Conservation (phyloP, 2,113 vertebrate species). For the Cacatua alba region DNA sequence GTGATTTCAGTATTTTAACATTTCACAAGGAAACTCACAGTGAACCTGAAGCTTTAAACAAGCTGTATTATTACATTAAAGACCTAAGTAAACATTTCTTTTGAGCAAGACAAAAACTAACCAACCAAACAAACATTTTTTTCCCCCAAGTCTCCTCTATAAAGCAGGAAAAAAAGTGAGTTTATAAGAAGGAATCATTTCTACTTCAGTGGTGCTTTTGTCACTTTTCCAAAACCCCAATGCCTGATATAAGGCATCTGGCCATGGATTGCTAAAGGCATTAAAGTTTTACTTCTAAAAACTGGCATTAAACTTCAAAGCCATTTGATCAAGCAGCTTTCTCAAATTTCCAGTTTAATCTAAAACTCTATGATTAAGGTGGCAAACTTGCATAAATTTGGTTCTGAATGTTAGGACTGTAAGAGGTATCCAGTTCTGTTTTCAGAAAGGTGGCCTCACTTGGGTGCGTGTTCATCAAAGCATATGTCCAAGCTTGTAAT, state of each 20-base stretch:
- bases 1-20: background rate
- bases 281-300: background rate
- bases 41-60: background rate
- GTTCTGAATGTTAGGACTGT: background rate
- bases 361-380: background rate
- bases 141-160: background rate
- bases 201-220: background rate
- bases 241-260: background rate
- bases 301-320: background rate
- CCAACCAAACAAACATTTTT: background rate
- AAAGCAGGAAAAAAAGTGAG: background rate
- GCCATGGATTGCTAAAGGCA: background rate
- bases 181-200: background rate
- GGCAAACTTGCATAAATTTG: background rate
- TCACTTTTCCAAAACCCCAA: background rate
- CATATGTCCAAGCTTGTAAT: background rate
- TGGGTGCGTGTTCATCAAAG: fast-evolving
- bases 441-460: background rate
- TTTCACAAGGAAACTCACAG: background rate
- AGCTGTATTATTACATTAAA: background rate
- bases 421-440: background rate
- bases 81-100: background rate
- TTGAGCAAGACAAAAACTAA: background rate
- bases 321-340: background rate
- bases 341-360: background rate